Base-by-base conservation (phyloP, 2,797 vertebrate genomes). In the Sibirionetta formosa region DNA sequence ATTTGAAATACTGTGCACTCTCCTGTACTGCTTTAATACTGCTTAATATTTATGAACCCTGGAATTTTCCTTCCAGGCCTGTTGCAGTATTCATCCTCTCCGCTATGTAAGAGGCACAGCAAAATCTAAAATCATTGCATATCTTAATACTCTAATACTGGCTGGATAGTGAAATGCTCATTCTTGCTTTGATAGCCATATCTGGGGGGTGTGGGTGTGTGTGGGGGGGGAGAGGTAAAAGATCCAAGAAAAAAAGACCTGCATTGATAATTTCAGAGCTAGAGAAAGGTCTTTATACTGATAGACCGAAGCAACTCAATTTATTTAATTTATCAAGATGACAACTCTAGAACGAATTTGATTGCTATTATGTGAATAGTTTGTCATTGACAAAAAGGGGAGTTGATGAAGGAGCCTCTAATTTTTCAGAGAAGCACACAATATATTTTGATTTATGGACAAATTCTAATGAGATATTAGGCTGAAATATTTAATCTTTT, bases 301-400 rank as follows among this genome's bases (percentile, higher is more conserved):
- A 50, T 72, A 69, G 87, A 66, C 27, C 17, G 14, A 79, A 92
- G 26, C 42, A 36, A 82, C 33, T 42, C 3, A 22, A 56, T 64
- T 53, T 33, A n/a, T 77, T 93, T 63, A 73, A 83, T 82, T 66
- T 81, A 60, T 83, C 65, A 81, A 27, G 38, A 35, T 3, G 22
- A 58, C 26, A 70, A 11, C 5, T 23, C 42, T n/a, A 70, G 35
- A 20, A 58, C 35, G n/a, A 48, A 81, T 84, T 64, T 92, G 61
- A 38, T 66, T 78, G 44, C 27, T 63, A 33, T 81, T 81, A 7
- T 3, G 14, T 46, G 44, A 90, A 31, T 20, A 54, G 33, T 80
- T 94, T 57, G 33, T 70, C 64, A 53, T 5, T 86, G 33, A 36
- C 54, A 73, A 46, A 93, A 77, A 77, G 33, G 23, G 51, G 38